These are phyloP conservation scores for Acrobeloides nanus DNA, from an alignment of 2,888 invertebrate species.

Conservation along the genomic window DNA sequence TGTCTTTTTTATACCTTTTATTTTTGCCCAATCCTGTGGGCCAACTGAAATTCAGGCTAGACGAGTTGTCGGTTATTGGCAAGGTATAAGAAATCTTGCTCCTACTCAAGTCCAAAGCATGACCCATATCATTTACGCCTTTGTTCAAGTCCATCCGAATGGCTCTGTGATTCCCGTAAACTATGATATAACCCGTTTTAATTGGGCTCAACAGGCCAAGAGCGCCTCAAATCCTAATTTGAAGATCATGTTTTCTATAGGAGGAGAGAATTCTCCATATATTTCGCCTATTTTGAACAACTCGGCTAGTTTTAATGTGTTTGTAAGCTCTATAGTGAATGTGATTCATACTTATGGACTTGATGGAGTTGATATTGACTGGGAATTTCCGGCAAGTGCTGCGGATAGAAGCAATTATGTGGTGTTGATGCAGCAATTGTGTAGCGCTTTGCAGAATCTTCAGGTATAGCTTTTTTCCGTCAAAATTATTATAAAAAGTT, in stretches of 20 bases:
- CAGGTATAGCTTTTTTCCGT: too few species aligned
- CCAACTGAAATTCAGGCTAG: too few species aligned
- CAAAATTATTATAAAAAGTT: too few species aligned
- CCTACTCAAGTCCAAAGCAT: too few species aligned
- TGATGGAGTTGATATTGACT: constrained; percentile 13
- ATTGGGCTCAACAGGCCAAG: constrained; percentile 4
- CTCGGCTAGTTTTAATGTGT: not conserved
- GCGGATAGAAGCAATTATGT: too few species aligned
- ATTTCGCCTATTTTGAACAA: constrained; percentile 1
- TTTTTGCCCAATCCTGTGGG: too few species aligned
- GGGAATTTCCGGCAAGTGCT: constrained; percentile 16
- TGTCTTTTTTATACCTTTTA: too few species aligned
- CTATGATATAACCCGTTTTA: not conserved
- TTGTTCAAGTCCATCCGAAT: constrained; percentile 4
- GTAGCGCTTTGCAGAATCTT: too few species aligned
- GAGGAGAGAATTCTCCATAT: not conserved
- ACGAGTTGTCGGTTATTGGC: too few species aligned
- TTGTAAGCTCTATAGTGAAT: not conserved
- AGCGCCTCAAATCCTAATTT: too few species aligned
- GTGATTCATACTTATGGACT: constrained; percentile 11
- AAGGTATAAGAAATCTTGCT: too few species aligned
- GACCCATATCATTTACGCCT: constrained; percentile 13
- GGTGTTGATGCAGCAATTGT: too few species aligned
- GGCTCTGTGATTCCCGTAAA: not conserved
- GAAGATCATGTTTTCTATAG: constrained; percentile 8